A percentile compares a stretch with the other conserved stretches of the same genome.
Evolutionary conservation across 2,888 invertebrate species (phyloP).

Genomic region (Limnephilus marmoratus): DNA sequence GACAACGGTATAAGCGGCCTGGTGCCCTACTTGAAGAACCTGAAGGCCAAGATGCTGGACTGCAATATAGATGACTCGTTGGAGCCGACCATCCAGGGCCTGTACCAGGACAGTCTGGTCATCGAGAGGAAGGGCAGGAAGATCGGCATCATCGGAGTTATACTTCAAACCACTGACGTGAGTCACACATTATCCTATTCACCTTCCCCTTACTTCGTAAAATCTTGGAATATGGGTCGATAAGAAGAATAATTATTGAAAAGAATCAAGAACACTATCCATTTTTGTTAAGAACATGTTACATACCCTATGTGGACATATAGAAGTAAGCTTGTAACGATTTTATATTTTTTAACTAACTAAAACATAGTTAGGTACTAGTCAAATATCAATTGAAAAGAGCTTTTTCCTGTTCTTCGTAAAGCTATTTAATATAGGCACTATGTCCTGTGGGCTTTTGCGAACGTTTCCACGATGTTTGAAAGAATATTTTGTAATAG

Average conservation of each 20-base stretch:
- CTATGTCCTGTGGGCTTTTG: too few relatives aligned
- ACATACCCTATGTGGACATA: too few relatives aligned
- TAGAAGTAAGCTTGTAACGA: too few relatives aligned
- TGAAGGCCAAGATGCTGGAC: constrained; percentile 83
- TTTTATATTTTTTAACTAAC: too few relatives aligned
- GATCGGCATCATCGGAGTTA: constrained; percentile 89
- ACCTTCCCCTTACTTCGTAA: not conserved
- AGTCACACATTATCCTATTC: constrained; percentile 60
- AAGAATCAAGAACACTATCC: too few relatives aligned
- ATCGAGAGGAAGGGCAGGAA: constrained; percentile 79
- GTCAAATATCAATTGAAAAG: too few relatives aligned
- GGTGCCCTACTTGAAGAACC: constrained; percentile 81
- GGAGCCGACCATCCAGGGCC: constrained; percentile 81
- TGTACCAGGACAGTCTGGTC: constrained; percentile 81
- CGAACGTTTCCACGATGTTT: not conserved
- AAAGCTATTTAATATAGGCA: too few relatives aligned
- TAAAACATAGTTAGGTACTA: too few relatives aligned
- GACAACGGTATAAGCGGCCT: constrained; percentile 86
- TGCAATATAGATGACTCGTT: constrained; percentile 85
- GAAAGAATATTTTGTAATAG: not conserved
- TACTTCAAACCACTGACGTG: constrained; percentile 74
- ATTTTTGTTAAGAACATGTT: too few relatives aligned
- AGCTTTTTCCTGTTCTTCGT: too few relatives aligned
- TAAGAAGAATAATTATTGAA: too few relatives aligned
- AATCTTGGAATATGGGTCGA: not conserved